phyloP scores from a whole-genome alignment of 2,113 vertebrate species.

The Rafetus swinhoei region DNA sequence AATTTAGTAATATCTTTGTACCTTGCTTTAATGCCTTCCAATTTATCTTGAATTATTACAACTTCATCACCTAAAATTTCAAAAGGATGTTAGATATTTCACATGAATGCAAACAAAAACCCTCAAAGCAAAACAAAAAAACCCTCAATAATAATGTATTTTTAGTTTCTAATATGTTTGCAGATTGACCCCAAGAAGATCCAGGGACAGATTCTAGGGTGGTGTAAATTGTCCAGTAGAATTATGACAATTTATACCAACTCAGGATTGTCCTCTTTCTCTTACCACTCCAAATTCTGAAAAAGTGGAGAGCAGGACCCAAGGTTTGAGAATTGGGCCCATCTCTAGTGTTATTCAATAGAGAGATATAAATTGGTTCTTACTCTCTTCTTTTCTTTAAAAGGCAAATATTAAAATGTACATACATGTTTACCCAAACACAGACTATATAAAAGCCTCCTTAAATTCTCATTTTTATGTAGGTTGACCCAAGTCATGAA shows the following conservation, averaged over 20 bases:
- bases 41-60: constrained; percentile 94
- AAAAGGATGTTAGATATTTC: constrained; percentile 52
- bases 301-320: background rate
- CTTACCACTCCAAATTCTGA: background rate
- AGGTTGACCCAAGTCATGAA: background rate
- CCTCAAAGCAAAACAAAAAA: background rate
- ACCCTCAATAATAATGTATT: background rate
- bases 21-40: constrained; percentile 94
- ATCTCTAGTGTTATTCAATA: background rate
- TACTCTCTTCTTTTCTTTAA: background rate
- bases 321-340: background rate
- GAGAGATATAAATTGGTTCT: background rate
- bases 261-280: background rate
- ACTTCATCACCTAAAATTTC: constrained; percentile 93
- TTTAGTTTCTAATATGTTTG: background rate
- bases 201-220: background rate
- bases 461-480: background rate
- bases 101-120: background rate
- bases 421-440: background rate
- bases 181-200: background rate
- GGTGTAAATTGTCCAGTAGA: background rate
- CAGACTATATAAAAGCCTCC: background rate
- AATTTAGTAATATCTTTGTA: constrained; percentile 92
- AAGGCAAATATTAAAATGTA: background rate
- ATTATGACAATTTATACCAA: background rate